A percentile compares a stretch with the other conserved stretches of the same genome.
Evolutionary conservation across 2,113 vertebrate species (phyloP).

Genomic region (Hystrix brachyura): DNA sequence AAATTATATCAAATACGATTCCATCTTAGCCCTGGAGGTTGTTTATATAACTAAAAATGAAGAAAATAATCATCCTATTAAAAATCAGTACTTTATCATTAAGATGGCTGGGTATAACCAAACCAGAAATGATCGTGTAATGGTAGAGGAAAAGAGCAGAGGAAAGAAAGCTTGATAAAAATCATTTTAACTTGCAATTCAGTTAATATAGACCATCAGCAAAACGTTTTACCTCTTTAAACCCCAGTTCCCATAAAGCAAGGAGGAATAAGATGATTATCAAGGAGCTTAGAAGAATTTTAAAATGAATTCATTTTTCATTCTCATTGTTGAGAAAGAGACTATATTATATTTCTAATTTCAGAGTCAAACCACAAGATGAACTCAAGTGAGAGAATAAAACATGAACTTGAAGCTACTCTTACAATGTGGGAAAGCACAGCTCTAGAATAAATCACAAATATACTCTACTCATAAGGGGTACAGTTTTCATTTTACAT

Average conservation of each 20-base stretch:
- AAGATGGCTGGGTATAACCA: neutral
- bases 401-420: constrained; percentile 1
- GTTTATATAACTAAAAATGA: neutral
- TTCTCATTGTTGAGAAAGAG: constrained; percentile 17
- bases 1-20: constrained; percentile 25
- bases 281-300: neutral
- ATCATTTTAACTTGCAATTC: constrained; percentile 27
- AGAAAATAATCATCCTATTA: neutral
- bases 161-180: constrained; percentile 15
- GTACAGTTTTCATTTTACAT: constrained; percentile 3
- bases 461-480: neutral
- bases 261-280: neutral
- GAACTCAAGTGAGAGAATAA: constrained; percentile 12
- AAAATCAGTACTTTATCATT: neutral
- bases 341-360: constrained; percentile 54
- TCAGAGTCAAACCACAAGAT: constrained; percentile 38
- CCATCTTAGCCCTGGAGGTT: neutral
- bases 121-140: neutral
- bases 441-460: constrained; percentile 51
- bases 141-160: neutral
- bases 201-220: neutral
- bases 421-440: neutral
- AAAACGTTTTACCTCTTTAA: constrained; percentile 17
- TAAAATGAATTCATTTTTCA: constrained; percentile 63
- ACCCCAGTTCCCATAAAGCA: constrained; percentile 9